These are phyloP conservation scores for Lepidocolaptes lacrymiger DNA, from an alignment of 2,797 vertebrate genomes.

Conservation along the genomic window DNA sequence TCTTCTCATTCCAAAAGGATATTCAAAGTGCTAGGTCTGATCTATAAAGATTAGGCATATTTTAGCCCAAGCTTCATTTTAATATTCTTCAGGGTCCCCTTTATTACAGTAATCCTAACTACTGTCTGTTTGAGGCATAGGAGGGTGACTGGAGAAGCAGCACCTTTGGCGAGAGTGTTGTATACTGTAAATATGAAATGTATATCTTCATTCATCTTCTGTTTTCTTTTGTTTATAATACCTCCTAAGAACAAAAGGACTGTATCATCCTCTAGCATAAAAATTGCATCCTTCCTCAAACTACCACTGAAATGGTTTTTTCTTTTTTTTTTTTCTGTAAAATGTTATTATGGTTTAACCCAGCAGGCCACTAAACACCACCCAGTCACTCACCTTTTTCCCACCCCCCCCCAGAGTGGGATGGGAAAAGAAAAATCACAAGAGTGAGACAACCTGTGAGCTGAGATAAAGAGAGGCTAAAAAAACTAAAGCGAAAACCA, in stretches of 20 bases:
- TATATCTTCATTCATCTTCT: background rate
- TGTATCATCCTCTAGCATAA: background rate
- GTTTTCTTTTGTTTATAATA: background rate
- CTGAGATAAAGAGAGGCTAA: background rate
- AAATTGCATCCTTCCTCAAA: background rate
- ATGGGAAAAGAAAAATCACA: background rate
- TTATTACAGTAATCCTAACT: conserved; percentile 39
- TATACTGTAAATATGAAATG: background rate
- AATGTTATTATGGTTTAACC: background rate
- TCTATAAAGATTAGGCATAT: background rate
- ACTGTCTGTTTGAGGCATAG: conserved; percentile 31
- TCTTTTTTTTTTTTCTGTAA: background rate
- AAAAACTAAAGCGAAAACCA: background rate
- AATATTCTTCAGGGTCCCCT: conserved; percentile 23
- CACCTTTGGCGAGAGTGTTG: background rate
- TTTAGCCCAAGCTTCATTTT: conserved; percentile 14
- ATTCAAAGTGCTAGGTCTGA: background rate
- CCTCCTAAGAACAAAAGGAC: background rate
- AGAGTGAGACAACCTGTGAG: background rate
- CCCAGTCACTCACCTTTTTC: background rate
- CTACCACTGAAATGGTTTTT: background rate
- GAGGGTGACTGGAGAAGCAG: background rate
- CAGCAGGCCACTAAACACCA: background rate
- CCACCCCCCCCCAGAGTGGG: background rate
- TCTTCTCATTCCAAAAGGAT: background rate